These are phyloP conservation scores for Odobenus rosmarus DNA, from an alignment of 2,113 vertebrate genomes.

Conservation along the genomic window DNA sequence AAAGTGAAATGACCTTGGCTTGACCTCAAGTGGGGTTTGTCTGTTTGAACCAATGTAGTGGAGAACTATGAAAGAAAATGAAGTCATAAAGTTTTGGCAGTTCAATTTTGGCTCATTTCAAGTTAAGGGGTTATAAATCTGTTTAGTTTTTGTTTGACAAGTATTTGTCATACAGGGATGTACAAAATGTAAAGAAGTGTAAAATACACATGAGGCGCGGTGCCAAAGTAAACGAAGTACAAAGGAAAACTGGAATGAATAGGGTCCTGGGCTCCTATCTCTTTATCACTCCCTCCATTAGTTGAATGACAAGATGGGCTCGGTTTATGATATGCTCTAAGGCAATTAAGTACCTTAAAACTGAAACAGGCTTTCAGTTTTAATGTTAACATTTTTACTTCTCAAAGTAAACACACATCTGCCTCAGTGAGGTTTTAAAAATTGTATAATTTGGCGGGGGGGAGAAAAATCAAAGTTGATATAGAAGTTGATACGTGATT, in stretches of 20 bases:
- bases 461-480: slow-evolving; percentile 55
- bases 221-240: slow-evolving; percentile 84
- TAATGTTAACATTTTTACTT: slow-evolving; percentile 79
- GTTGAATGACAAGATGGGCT: slow-evolving; percentile 74
- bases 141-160: slow-evolving; percentile 89
- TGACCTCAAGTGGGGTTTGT: slow-evolving; percentile 88
- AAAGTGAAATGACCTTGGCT: slow-evolving; percentile 90
- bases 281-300: slow-evolving; percentile 82
- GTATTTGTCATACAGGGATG: slow-evolving; percentile 87
- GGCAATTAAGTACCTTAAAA: slow-evolving; percentile 81
- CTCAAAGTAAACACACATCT: slow-evolving; percentile 76
- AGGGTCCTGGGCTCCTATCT: slow-evolving; percentile 72
- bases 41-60: slow-evolving; percentile 86
- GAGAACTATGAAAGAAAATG: slow-evolving; percentile 88
- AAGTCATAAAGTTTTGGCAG: slow-evolving; percentile 88
- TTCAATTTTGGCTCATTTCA: slow-evolving; percentile 85
- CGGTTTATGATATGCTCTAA: slow-evolving; percentile 74
- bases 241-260: slow-evolving; percentile 75
- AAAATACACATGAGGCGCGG: slow-evolving; percentile 83
- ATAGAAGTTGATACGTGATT: slow-evolving; percentile 14
- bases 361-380: slow-evolving; percentile 77
- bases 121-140: slow-evolving; percentile 86
- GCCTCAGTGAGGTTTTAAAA: slow-evolving; percentile 66
- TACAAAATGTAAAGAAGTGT: slow-evolving; percentile 87
- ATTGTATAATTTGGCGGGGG: slow-evolving; percentile 17